Evolutionary conservation across 2,797 vertebrate species (phyloP), one percentile per base, ranked within the genome.

Genomic region (Taeniopygia guttata): DNA sequence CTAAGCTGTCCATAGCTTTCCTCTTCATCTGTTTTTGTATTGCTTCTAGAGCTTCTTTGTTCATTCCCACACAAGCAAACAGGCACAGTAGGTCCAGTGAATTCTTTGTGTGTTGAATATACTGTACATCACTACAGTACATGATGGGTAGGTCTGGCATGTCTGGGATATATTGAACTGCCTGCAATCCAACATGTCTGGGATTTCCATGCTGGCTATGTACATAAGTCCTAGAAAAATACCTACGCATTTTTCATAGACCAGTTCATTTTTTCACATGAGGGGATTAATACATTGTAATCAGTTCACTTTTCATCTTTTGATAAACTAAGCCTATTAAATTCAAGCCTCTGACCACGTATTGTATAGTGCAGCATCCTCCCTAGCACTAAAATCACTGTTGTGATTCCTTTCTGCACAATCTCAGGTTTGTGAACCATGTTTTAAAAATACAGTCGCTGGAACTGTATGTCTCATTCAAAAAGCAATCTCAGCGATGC

Each of bases 51-150:
- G 9, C 87, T 94, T 91, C 94, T 95, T 96, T 96, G 96, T 96
- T 96, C 95, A 0, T 95, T 95, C 87, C 43, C 87, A 94, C 87
- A 94, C 76, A 81, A 86, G 95, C 93, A 95, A 94, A 94, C 83
- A 96, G 93, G 93, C 91, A 82, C 55, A 94, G 90, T 73, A 93
- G 90, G 91, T 95, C 95, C 93, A 95, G 66, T 93, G 96, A 96
- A 94, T 96, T 96, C 96, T 94, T 96, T 96, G 95, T 95, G 96
- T 73, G 90, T 94, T 93, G 91, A 96, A 94, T 96, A 95, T 86
- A 94, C 94, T 70, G 85, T 73, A 93, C 96, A 96, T 93, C 91
- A 88, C 73, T 88, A 78, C 85, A 91, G 89, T 88, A 88, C 80
- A 95, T 88, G 94, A 91, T 1, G 84, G 84, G 77, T 86, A 93